These are phyloP conservation scores for Wiebesia pumilae DNA, from an alignment of 1,140 invertebrate genomes.

Conservation along the genomic window DNA sequence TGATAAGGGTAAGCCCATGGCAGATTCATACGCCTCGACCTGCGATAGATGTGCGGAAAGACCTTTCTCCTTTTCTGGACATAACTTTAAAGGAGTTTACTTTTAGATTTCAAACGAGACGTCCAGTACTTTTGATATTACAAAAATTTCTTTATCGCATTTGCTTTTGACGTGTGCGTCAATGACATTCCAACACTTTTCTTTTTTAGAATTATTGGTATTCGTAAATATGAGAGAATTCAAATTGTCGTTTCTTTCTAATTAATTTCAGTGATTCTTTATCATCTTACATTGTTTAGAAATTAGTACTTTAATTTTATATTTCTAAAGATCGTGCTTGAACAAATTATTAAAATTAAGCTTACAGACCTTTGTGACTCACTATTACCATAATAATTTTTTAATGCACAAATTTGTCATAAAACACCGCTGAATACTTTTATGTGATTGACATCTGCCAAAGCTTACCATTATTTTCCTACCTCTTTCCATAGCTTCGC, in stretches of 20 bases:
- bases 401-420: not conserved
- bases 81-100: constrained; percentile 12
- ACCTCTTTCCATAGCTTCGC: not conserved
- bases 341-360: not conserved
- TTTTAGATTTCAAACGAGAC: not conserved
- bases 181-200: not conserved
- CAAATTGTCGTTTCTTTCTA: not conserved
- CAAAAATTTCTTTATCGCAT: constrained; percentile 31
- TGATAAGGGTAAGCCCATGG: not conserved
- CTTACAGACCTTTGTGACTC: not conserved
- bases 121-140: not conserved
- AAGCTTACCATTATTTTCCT: not conserved
- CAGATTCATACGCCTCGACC: not conserved
- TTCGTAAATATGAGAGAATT: too few species aligned
- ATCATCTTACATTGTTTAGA: not conserved
- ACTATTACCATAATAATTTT: not conserved
- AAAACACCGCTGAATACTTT: not conserved
- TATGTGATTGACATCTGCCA: not conserved
- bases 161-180: constrained; percentile 5
- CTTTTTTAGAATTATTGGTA: not conserved
- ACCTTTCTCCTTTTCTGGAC: constrained; percentile 13
- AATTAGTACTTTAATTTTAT: not conserved
- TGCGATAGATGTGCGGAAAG: not conserved
- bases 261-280: not conserved
- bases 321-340: not conserved